A percentile compares a stretch with the other conserved stretches of the same genome.
phyloP scores from a whole-genome alignment of 2,888 invertebrate genomes.

The Ectemnius lituratus region DNA sequence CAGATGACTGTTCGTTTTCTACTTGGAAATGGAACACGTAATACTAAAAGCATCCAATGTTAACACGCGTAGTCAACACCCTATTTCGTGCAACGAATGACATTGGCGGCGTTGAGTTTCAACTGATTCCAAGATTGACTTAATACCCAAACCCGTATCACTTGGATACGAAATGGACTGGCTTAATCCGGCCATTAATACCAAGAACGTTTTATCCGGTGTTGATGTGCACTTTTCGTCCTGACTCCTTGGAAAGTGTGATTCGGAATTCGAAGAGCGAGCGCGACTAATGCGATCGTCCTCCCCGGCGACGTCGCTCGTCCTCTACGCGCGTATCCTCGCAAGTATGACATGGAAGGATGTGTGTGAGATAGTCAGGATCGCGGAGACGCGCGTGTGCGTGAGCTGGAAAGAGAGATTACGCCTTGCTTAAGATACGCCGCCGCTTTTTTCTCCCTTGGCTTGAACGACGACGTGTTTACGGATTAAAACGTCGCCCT shows the following conservation, averaged over 20 bases:
- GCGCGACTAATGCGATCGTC: slow-evolving; percentile 61
- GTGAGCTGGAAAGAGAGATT: slow-evolving; percentile 54
- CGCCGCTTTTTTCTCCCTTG: slow-evolving; percentile 7
- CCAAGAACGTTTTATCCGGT: background rate
- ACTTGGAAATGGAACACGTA: background rate
- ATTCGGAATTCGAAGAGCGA: slow-evolving; percentile 43
- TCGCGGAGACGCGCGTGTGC: slow-evolving; percentile 32
- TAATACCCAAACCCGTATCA: too few relatives aligned
- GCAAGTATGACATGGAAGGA: background rate
- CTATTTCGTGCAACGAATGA: too few relatives aligned
- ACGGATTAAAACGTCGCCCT: slow-evolving; percentile 69
- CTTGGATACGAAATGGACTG: slow-evolving; percentile 26
- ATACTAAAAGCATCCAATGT: background rate
- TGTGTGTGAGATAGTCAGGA: slow-evolving; percentile 42
- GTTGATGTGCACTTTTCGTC: slow-evolving; percentile 24
- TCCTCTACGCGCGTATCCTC: slow-evolving; percentile 25
- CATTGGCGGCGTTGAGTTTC: background rate
- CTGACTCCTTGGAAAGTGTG: slow-evolving; percentile 15
- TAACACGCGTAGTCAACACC: too few relatives aligned
- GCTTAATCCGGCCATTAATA: slow-evolving; percentile 40
- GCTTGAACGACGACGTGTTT: slow-evolving; percentile 67
- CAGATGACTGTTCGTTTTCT: slow-evolving; percentile 16
- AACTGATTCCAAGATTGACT: background rate
- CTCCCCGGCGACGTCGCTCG: slow-evolving; percentile 21
- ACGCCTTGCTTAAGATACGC: slow-evolving; percentile 17